phyloP scores from a whole-genome alignment of 2,797 vertebrate genomes.

The Aotus griseimembra region DNA sequence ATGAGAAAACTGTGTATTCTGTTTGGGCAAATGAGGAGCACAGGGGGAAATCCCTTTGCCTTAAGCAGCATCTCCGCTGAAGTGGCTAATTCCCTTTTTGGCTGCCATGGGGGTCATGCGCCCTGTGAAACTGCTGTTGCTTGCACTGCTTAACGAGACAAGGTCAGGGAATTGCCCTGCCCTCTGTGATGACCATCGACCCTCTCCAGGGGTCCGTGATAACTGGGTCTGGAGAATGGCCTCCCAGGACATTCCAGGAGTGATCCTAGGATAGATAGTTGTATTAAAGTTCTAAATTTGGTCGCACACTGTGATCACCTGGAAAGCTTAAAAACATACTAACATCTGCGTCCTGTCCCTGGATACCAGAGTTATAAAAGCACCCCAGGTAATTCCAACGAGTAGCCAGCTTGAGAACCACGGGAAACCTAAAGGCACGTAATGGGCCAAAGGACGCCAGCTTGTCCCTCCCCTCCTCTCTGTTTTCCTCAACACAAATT shows the following conservation, averaged over 20 bases:
- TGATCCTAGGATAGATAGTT: background rate
- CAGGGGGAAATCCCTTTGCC: background rate
- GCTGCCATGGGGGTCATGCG: background rate
- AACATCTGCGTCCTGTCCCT: background rate
- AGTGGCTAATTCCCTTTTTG: background rate
- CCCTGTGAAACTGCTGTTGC: background rate
- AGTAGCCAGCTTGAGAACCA: background rate
- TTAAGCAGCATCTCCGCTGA: background rate
- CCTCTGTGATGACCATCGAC: fast-evolving
- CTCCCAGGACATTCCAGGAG: background rate
- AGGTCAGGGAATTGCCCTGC: no score
- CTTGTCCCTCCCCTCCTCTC: background rate
- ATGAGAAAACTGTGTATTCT: background rate
- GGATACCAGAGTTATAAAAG: background rate
- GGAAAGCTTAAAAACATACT: background rate
- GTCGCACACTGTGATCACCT: background rate
- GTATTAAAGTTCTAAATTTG: background rate
- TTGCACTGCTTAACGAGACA: background rate
- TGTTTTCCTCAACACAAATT: background rate
- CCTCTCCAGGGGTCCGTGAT: background rate
- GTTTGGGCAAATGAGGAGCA: background rate
- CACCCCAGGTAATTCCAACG: background rate
- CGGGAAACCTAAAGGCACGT: background rate
- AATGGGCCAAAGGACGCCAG: fast-evolving
- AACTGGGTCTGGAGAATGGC: background rate